phyloP scores from a whole-genome alignment of 1,140 invertebrate species.

The Helicoverpa armigera region DNA sequence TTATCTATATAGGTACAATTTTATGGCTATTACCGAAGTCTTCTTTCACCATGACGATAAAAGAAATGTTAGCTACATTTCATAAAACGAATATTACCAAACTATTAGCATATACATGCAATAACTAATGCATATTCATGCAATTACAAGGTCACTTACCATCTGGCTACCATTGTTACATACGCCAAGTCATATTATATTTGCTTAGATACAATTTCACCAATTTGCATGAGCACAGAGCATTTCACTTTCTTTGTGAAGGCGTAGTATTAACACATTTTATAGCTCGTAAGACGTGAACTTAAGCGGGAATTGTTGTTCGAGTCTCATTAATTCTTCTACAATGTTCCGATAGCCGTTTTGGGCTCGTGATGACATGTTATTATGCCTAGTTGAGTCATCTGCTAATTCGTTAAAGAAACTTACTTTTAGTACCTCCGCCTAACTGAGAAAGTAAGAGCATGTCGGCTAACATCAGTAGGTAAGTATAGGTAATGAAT shows the following conservation, averaged over 20 bases:
- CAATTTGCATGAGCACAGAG: conserved; percentile 56
- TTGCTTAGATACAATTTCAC: conserved; percentile 58
- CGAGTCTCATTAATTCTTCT: conserved; percentile 13
- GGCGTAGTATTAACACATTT: conserved; percentile 51
- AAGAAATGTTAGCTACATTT: neutral
- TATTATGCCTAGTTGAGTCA: conserved; percentile 33
- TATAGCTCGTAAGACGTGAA: conserved; percentile 51
- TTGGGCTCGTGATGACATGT: conserved; percentile 27
- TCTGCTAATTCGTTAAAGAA: conserved; percentile 1
- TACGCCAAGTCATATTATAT: conserved; percentile 47
- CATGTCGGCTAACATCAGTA: neutral
- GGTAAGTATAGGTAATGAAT: too few species aligned
- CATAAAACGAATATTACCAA: neutral
- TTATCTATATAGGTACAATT: too few species aligned
- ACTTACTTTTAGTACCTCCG: conserved; percentile 21
- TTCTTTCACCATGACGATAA: too few species aligned
- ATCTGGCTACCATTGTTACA: conserved; percentile 38
- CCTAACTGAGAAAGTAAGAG: conserved; percentile 9
- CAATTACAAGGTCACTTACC: conserved; percentile 34
- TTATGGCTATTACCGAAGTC: too few species aligned
- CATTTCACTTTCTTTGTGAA: conserved; percentile 56
- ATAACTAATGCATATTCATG: conserved; percentile 10
- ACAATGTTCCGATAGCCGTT: neutral
- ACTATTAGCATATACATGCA: conserved; percentile 19
- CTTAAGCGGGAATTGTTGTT: conserved; percentile 13